Evolutionary conservation across 2,888 invertebrate genomes (phyloP).

Genomic region (Gymnocheta viridis): DNA sequence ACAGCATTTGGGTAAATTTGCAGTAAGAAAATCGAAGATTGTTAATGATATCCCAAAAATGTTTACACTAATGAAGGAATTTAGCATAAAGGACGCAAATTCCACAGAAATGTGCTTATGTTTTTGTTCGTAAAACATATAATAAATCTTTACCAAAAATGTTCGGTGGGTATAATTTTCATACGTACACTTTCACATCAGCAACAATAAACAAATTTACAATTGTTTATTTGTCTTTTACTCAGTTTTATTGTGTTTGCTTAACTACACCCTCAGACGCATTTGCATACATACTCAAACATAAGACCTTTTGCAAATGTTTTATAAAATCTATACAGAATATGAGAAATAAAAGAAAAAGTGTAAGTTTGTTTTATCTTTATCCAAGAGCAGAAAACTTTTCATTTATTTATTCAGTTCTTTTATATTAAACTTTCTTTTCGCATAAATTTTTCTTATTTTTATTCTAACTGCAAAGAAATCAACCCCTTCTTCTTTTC

Average conservation of each 20-base stretch:
- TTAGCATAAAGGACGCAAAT: too few species aligned
- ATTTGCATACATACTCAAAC: constrained; percentile 38
- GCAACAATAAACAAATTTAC: constrained; percentile 60
- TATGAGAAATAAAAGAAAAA: constrained; percentile 12
- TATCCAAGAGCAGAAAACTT: constrained; percentile 27
- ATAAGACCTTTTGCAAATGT: constrained; percentile 28
- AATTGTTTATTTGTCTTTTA: constrained; percentile 67
- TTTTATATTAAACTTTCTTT: constrained; percentile 45
- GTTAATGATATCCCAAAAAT: too few species aligned
- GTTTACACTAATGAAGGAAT: too few species aligned
- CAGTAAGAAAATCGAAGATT: too few species aligned
- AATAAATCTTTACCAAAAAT: too few species aligned
- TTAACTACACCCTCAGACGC: constrained; percentile 61
- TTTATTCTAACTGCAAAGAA: not conserved
- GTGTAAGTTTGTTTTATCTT: constrained; percentile 48
- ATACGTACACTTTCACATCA: constrained; percentile 40
- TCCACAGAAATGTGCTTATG: too few species aligned
- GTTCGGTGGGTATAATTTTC: constrained; percentile 19
- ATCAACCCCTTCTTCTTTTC: constrained; percentile 33
- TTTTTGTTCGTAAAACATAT: too few species aligned
- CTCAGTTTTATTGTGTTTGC: constrained; percentile 61
- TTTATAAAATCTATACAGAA: constrained; percentile 14
- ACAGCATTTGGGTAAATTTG: too few species aligned
- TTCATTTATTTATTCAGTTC: constrained; percentile 32
- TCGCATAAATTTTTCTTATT: constrained; percentile 21